These are phyloP conservation scores for Petrosia ficiformis DNA, from an alignment of 37 sponge, comb jelly and placozoan species.

Conservation along the genomic window DNA sequence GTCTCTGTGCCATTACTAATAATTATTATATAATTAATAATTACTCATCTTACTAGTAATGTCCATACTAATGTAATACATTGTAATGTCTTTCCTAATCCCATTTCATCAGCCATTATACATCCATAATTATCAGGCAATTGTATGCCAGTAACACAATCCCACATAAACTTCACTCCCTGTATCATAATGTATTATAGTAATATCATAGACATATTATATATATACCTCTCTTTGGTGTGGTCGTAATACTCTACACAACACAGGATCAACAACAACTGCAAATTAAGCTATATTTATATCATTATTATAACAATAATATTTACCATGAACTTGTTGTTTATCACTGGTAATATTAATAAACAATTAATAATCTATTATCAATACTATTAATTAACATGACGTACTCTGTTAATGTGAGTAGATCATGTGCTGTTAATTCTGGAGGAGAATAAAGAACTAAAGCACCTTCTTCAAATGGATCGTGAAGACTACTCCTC, in stretches of 20 bases:
- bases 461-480: conserved; percentile 86
- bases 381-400: too few species aligned
- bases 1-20: conserved; percentile 9
- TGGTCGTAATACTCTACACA: conserved; percentile 82
- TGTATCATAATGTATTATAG: background rate
- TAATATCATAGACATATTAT: background rate
- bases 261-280: conserved; percentile 94
- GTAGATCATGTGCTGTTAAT: conserved; percentile 84
- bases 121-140: conserved; percentile 85
- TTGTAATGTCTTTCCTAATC: conserved; percentile 96
- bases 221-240: conserved; percentile 92
- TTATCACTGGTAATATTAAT: conserved; percentile 18
- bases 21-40: background rate
- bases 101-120: conserved; percentile 99
- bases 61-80: conserved; percentile 97
- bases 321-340: conserved; percentile 64
- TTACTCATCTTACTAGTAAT: conserved; percentile 47
- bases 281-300: background rate
- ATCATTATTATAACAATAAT: background rate
- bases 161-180: conserved; percentile 96
- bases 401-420: conserved; percentile 19
- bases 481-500: conserved; percentile 82
- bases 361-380: background rate
- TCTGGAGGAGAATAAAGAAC: conserved; percentile 81
- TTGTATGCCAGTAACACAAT: conserved; percentile 85